Base-by-base conservation (phyloP, 2,888 invertebrate genomes). In the Rotaria socialis region DNA sequence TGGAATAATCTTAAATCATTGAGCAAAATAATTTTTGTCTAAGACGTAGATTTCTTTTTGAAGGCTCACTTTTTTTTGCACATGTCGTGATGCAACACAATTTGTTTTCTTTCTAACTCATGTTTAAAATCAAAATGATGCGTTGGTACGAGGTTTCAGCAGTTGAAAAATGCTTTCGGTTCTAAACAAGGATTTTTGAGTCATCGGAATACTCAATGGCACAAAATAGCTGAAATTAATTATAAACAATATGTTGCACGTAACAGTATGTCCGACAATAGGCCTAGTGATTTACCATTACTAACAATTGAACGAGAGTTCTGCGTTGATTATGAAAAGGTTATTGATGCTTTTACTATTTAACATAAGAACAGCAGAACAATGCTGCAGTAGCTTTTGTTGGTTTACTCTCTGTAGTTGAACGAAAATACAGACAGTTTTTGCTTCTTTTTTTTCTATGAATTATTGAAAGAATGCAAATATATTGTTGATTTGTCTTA, bases 71-170 rank as follows among this genome's bases (percentile, higher is more conserved):
- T 60, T 14, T 60, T 7, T 60, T 27, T 60, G 27, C 11, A 60
- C 27, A 2, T 35, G 41, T 43, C 43, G 14, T 16, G 27, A 14
- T 67, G n/a, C 35, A 16, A 35, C 35, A 27, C 2, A 74, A 8
- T 41, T 22, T 16, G 19, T 75, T 22, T 75, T 43, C 24, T 43
- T 4, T 19, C 19, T 75, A 19, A 41, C 19, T 75, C 24, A 4
- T 10, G 19, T 75, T 35, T 75, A 75, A 43, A 75, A 75, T 75
- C 75, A 75, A 35, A 75, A 43, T 43, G 75, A 75, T 75, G 4
- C 43, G 43, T 75, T 75, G 22, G 22, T 75, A 14, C 75, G 75
- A 22, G 75, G 43, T 43, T 75, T 75, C 11, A 75, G 43, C 24
- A 41, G 75, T 5, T 75, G 75, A 75, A 75, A 75, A 19, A 8